Evolutionary conservation across 2,888 invertebrate species (phyloP).

Genomic region (Bimastos eiseni): DNA sequence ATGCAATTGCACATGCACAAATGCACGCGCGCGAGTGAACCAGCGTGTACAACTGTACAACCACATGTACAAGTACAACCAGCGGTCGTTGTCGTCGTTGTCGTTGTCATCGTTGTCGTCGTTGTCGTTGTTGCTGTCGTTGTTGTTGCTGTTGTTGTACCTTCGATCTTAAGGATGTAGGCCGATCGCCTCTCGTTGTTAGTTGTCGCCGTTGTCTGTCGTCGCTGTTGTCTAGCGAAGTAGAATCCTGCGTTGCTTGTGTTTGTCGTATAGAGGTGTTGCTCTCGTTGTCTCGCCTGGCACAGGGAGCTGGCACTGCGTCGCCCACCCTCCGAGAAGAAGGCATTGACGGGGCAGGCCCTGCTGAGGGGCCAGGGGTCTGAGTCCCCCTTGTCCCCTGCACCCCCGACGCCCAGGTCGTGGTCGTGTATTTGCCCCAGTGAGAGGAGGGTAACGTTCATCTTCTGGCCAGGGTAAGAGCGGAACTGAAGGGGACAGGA

Average conservation of each 20-base stretch:
- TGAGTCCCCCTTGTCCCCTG: not conserved
- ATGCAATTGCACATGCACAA: too few relatives aligned
- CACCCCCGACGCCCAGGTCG: not conserved
- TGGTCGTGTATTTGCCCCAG: not conserved
- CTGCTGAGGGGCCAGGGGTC: not conserved
- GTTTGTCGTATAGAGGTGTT: not conserved
- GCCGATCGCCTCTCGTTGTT: not conserved
- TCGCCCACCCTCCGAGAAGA: not conserved
- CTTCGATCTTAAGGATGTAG: constrained; percentile 10
- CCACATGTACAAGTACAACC: too few relatives aligned
- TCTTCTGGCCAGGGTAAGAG: not conserved
- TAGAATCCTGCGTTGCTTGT: not conserved
- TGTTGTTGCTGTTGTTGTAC: not conserved
- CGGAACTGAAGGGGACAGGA: not conserved
- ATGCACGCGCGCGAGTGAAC: too few relatives aligned
- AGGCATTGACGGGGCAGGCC: not conserved
- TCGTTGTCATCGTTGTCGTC: too few relatives aligned
- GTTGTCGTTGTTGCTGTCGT: too few relatives aligned
- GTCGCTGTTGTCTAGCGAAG: not conserved
- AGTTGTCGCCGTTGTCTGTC: not conserved
- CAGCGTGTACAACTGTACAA: too few relatives aligned
- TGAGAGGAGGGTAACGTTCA: constrained; percentile 1
- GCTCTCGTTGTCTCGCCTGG: not conserved
- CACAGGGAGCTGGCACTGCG: not conserved
- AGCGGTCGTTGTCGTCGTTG: too few relatives aligned